These are phyloP conservation scores for Zygothrica quintamaculata DNA, from an alignment of 2,888 invertebrate genomes.

Conservation along the genomic window DNA sequence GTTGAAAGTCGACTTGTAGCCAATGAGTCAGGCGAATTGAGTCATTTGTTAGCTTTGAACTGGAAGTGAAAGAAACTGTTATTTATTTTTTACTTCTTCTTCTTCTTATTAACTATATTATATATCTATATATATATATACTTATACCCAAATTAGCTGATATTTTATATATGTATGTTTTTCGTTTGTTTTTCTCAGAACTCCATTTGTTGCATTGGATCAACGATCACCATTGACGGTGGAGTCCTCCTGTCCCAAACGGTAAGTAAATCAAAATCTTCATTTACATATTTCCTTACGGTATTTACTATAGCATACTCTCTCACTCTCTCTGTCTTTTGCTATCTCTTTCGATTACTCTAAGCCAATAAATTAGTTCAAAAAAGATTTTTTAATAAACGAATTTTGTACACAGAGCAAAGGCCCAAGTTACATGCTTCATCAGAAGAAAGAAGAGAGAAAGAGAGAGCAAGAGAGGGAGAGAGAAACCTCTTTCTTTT, in stretches of 20 bases:
- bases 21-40: background rate
- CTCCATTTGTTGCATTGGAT: slow-evolving; percentile 85
- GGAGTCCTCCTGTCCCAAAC: slow-evolving; percentile 85
- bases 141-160: background rate
- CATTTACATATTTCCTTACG: no score
- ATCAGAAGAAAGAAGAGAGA: no score
- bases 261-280: slow-evolving; percentile 77
- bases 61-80: background rate
- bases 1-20: background rate
- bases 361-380: slow-evolving; percentile 69
- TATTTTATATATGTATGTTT: background rate
- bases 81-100: no score
- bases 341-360: slow-evolving; percentile 15
- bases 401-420: slow-evolving; percentile 60
- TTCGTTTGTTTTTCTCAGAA: slow-evolving; percentile 65
- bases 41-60: no score
- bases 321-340: background rate
- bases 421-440: slow-evolving; percentile 53
- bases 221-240: slow-evolving; percentile 85
- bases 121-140: background rate
- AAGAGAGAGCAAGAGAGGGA: no score
- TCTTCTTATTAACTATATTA: background rate
- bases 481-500: slow-evolving; percentile 46
- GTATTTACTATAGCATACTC: no score
- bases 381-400: slow-evolving; percentile 77